phyloP scores from a whole-genome alignment of 2,797 vertebrate species.

The Fundulus diaphanus region DNA sequence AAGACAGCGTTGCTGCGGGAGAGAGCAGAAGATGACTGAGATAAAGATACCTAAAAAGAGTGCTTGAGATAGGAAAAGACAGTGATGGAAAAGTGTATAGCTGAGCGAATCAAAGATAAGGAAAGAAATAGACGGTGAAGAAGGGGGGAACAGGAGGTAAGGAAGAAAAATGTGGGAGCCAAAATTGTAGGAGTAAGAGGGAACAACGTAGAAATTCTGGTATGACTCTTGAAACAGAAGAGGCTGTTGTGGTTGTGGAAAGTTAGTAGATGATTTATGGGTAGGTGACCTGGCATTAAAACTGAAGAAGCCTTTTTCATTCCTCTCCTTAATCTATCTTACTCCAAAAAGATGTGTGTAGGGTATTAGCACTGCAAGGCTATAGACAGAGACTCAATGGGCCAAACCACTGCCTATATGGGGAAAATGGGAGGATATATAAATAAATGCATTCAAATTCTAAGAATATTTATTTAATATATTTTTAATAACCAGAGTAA shows the following conservation, averaged over 20 bases:
- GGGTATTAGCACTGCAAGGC: slow-evolving; percentile 68
- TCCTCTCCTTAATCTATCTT: slow-evolving; percentile 63
- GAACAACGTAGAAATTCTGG: slow-evolving; percentile 38
- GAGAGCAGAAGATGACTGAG: slow-evolving; percentile 34
- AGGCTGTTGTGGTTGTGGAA: slow-evolving; percentile 42
- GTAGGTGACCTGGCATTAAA: slow-evolving; percentile 48
- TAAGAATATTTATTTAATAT: neutral
- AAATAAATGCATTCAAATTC: neutral
- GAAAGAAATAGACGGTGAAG: slow-evolving; percentile 25
- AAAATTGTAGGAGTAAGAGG: neutral
- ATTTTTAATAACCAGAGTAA: neutral
- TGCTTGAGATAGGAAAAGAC: slow-evolving; percentile 35
- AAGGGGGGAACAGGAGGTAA: neutral
- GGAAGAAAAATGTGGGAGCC: slow-evolving; percentile 1
- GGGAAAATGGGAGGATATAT: neutral
- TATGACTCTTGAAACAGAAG: slow-evolving; percentile 47
- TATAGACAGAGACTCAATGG: slow-evolving; percentile 45
- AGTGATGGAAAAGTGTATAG: slow-evolving; percentile 48
- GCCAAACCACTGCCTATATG: slow-evolving; percentile 38
- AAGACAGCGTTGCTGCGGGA: slow-evolving; percentile 37
- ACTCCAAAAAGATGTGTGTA: slow-evolving; percentile 62
- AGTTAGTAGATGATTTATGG: slow-evolving; percentile 72
- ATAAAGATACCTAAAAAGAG: slow-evolving; percentile 47
- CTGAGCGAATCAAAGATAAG: slow-evolving; percentile 51
- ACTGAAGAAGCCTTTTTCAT: slow-evolving; percentile 70